Conservation (phyloP, 2,113 vertebrate species). For the Caranx melampygus region DNA sequence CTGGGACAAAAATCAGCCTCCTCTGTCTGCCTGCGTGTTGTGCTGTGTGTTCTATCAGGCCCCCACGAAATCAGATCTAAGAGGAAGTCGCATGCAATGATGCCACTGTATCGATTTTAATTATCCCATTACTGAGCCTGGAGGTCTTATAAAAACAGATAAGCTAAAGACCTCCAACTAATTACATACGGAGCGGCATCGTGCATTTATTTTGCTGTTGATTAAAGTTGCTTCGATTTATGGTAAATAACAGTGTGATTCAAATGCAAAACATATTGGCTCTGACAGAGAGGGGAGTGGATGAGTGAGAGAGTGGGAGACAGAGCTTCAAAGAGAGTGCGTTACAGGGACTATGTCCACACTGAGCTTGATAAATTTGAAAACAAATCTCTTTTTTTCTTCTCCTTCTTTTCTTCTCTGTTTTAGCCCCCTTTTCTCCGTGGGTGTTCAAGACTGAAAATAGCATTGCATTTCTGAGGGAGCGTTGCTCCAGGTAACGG, state of each 20-base stretch:
- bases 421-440: not conserved
- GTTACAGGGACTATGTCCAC: not conserved
- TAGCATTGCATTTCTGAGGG: not conserved
- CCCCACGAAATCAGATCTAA: constrained; percentile 50
- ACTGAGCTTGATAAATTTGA: constrained; percentile 5
- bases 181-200: constrained; percentile 62
- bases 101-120: constrained; percentile 76
- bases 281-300: constrained; percentile 37
- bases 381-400: constrained; percentile 13
- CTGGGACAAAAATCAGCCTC: not conserved
- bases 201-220: constrained; percentile 72
- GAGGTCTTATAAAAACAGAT: constrained; percentile 74
- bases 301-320: constrained; percentile 1
- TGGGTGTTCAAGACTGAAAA: not conserved
- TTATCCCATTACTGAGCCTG: constrained; percentile 75
- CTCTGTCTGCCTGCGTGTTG: not conserved
- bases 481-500: constrained; percentile 1
- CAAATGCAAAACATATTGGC: constrained; percentile 69
- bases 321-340: not conserved
- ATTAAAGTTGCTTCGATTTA: constrained; percentile 80
- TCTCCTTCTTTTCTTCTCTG: not conserved
- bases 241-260: constrained; percentile 74
- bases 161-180: constrained; percentile 76
- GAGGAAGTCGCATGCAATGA: constrained; percentile 65
- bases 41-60: constrained; percentile 23